Evolutionary conservation across 2,797 vertebrate species (phyloP).

Genomic region (Dromococcyx pavoninus): DNA sequence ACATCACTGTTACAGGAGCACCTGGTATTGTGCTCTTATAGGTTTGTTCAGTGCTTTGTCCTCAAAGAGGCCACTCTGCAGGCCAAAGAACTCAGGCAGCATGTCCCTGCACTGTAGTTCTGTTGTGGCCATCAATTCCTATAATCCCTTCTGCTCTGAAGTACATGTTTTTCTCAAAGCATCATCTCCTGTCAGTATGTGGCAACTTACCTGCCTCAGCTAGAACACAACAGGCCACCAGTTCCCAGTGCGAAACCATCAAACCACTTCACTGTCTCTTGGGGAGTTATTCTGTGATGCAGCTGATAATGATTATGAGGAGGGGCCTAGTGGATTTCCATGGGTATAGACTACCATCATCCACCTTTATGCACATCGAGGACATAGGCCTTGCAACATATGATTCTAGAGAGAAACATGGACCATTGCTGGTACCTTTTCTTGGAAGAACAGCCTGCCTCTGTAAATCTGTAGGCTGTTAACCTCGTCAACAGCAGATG

Average conservation of each 20-base stretch:
- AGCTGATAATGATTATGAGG: background rate
- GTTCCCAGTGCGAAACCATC: background rate
- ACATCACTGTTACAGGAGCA: background rate
- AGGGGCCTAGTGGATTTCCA: background rate
- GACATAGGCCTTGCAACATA: background rate
- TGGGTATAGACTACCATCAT: background rate
- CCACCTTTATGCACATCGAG: background rate
- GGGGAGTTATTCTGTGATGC: background rate
- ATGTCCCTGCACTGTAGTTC: background rate
- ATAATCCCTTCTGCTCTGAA: background rate
- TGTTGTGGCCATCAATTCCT: accelerated
- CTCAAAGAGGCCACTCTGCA: background rate
- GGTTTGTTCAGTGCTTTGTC: background rate
- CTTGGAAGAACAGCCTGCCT: background rate
- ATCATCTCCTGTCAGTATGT: background rate
- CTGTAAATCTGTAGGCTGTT: background rate
- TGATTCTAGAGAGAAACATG: background rate
- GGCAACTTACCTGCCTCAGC: background rate
- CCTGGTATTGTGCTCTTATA: background rate
- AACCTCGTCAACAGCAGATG: background rate
- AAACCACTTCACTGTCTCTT: background rate
- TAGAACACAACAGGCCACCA: background rate
- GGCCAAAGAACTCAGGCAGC: background rate
- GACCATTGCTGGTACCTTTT: background rate
- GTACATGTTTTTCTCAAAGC: accelerated